Conservation (phyloP, 1,140 invertebrate genomes). For the Phymastichus coffea region DNA sequence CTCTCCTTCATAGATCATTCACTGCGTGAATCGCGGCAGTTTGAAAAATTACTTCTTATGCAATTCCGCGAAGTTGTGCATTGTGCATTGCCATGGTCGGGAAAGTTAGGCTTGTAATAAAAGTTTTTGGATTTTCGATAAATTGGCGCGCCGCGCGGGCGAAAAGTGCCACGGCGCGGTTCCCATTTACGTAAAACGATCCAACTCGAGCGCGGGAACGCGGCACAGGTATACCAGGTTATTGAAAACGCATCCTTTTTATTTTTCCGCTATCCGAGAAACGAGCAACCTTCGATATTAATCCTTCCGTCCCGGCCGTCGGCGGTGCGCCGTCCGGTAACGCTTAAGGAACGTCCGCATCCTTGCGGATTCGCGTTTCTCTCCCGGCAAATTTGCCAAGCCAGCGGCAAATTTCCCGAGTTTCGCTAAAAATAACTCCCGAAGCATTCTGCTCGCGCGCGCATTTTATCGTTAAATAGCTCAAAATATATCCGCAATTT, state of each 20-base stretch:
- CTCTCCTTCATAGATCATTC: not conserved
- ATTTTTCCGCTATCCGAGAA: not conserved
- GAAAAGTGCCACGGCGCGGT: not conserved
- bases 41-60: constrained; percentile 9
- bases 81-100: too few relatives aligned
- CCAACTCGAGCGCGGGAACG: not conserved
- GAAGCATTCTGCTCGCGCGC: not conserved
- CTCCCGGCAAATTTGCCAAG: too few relatives aligned
- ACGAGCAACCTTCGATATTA: not conserved
- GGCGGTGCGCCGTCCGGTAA: too few relatives aligned
- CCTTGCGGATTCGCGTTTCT: too few relatives aligned
- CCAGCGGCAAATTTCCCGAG: too few relatives aligned
- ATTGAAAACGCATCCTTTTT: not conserved
- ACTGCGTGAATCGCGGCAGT: constrained; percentile 2
- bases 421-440: too few relatives aligned
- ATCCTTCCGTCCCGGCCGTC: too few relatives aligned
- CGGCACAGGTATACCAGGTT: too few relatives aligned
- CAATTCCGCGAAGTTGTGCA: constrained; percentile 14
- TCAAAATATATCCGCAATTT: not conserved
- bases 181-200: not conserved
- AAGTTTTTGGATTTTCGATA: constrained; percentile 4
- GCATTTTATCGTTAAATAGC: not conserved
- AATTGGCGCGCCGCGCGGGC: not conserved
- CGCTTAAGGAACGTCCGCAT: too few relatives aligned
- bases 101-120: too few relatives aligned